Base-by-base conservation (phyloP, 1,140 invertebrate genomes). In the Lordiphosa clarofinis region DNA sequence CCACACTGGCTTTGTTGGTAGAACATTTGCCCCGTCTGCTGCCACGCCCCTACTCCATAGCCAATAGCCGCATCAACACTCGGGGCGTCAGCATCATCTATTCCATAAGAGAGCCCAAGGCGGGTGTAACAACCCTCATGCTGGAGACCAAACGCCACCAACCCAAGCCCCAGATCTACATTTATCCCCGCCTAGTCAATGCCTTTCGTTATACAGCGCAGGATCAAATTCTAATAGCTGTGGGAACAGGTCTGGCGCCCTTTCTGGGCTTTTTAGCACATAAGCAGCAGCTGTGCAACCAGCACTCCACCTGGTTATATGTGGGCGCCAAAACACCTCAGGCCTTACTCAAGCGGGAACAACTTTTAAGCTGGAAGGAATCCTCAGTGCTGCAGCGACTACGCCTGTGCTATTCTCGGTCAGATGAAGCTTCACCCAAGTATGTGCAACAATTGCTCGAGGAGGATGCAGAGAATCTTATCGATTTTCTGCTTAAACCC, bases 211-310 rank as follows among this genome's bases (percentile, higher is more conserved):
- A 90, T 75, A 92, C 86, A 1, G 87, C 58, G 72, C 89, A 43
- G 73, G 94, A 94, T 36, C 86, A 95, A 33, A 92, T 97, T 59
- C 92, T 97, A 87, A 92, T 97, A 61, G 94, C 94, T 4, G 92
- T 95, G 57, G 96, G 96, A 10, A 96, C 95, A 31, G 96, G 95
- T 9, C 89, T 96, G 15, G 93, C 96, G 6, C 96, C 96, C 1
- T 97, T 96, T 82, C 91, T 92, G 58, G 92, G 92, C 10, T 94
- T 93, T 73, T 70, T 94, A 10, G 87, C 92, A 70, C 91, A 93
- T 82, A 90, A 91, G 65, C 89, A 84, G 1, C 46, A 40, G 73
- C 82, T 36, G 71, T 66, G 62, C 44, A 71, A 73, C 38, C 91
- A 91, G 9, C 84, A 90, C 49, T 88, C 89, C 7, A 88, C 89